Conservation (phyloP, 2,113 vertebrate species). For the Malurus cyaneus region DNA sequence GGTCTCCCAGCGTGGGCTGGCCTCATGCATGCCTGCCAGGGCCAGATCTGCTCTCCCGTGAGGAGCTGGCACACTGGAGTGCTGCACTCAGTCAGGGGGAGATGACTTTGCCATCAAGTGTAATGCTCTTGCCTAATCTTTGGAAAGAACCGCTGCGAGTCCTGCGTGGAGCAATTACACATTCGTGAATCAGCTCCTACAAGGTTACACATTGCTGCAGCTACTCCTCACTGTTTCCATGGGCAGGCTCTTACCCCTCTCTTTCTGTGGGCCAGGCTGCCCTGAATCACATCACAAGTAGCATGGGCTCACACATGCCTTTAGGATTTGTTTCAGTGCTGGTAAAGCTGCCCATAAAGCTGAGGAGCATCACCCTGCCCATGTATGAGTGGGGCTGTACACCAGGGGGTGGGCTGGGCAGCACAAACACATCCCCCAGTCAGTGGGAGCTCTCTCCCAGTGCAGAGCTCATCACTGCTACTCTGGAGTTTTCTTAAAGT, state of each 20-base stretch:
- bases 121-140: background rate
- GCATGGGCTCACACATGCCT: background rate
- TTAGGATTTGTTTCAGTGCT: background rate
- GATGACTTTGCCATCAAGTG: background rate
- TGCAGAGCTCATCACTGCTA: background rate
- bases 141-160: background rate
- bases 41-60: background rate
- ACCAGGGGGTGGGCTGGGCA: background rate
- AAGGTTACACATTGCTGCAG: background rate
- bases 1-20: background rate
- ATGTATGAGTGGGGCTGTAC: background rate
- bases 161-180: background rate
- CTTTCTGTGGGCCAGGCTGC: background rate
- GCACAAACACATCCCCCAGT: background rate
- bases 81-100: background rate
- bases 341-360: background rate
- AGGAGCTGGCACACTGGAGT: fast-evolving
- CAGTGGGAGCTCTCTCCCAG: background rate
- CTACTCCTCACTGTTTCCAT: fast-evolving
- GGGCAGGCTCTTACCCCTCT: background rate
- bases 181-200: background rate
- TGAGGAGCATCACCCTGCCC: background rate
- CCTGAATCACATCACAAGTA: background rate
- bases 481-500: background rate
- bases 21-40: fast-evolving